phyloP scores from a whole-genome alignment of 2,888 invertebrate species.

The Epinotia demarniana region DNA sequence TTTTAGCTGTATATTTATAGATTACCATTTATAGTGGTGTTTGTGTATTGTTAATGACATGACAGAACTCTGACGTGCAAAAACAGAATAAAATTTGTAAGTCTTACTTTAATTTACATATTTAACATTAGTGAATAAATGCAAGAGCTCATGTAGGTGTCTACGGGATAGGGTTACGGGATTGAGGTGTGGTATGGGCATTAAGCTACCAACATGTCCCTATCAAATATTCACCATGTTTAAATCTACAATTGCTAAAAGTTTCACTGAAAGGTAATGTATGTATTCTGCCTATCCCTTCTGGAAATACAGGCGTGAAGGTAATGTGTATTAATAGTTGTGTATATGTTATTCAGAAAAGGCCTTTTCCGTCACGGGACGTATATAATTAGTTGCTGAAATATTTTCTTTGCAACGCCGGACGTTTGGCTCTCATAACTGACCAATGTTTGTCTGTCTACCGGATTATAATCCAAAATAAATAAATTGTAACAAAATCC shows the following conservation, averaged over 20 bases:
- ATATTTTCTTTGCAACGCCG: conserved; percentile 34
- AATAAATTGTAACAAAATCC: background rate
- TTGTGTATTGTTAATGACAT: background rate
- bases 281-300: no score
- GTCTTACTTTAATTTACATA: no score
- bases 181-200: no score
- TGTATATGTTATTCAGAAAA: conserved; percentile 23
- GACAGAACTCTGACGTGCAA: background rate
- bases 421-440: conserved; percentile 16
- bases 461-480: background rate
- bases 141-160: no score
- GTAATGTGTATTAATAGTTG: background rate
- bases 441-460: conserved; percentile 2
- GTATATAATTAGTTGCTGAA: conserved; percentile 26
- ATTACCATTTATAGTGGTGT: background rate
- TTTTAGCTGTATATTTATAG: background rate
- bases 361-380: conserved; percentile 35
- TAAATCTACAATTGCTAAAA: no score
- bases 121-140: no score
- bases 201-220: no score
- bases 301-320: background rate
- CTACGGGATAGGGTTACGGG: no score
- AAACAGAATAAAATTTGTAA: no score
- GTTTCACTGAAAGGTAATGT: no score
- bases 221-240: no score